Evolutionary conservation across 2,888 invertebrate species (phyloP).

Genomic region (Tuta absoluta): DNA sequence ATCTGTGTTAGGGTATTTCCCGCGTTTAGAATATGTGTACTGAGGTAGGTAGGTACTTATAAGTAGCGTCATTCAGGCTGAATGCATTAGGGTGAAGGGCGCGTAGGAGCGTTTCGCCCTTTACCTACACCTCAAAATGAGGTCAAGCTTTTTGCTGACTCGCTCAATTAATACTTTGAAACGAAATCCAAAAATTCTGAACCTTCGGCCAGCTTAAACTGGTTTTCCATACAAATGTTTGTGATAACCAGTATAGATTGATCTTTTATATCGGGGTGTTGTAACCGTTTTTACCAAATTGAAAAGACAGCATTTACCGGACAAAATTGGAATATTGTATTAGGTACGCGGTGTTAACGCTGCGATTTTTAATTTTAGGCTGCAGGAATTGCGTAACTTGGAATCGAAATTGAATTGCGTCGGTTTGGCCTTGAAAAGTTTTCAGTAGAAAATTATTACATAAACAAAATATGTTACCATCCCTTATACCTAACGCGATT

Average conservation of each 20-base stretch:
- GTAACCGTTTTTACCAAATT: conserved; percentile 6
- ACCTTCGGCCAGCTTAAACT: no score
- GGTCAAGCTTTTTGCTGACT: conserved; percentile 46
- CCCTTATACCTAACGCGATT: no score
- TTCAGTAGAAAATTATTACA: not conserved
- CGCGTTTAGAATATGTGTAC: not conserved
- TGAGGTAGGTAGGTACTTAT: not conserved
- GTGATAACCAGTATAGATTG: no score
- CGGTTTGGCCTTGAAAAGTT: not conserved
- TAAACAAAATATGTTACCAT: no score
- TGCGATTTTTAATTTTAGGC: conserved; percentile 7
- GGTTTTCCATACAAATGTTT: no score
- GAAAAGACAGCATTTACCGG: conserved; percentile 2
- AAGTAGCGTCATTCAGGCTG: conserved; percentile 28
- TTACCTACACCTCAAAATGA: conserved; percentile 25
- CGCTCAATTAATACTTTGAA: conserved; percentile 48
- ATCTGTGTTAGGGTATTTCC: not conserved
- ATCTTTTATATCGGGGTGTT: no score
- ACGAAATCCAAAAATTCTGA: conserved; percentile 31
- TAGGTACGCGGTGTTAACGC: not conserved
- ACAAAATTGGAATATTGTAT: conserved; percentile 13
- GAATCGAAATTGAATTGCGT: not conserved
- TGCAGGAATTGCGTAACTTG: conserved; percentile 3
- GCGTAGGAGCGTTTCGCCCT: conserved; percentile 25
- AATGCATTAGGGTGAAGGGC: conserved; percentile 30